Evolutionary conservation across 2,888 invertebrate species (phyloP).

Genomic region (Ichneumon xanthorius): DNA sequence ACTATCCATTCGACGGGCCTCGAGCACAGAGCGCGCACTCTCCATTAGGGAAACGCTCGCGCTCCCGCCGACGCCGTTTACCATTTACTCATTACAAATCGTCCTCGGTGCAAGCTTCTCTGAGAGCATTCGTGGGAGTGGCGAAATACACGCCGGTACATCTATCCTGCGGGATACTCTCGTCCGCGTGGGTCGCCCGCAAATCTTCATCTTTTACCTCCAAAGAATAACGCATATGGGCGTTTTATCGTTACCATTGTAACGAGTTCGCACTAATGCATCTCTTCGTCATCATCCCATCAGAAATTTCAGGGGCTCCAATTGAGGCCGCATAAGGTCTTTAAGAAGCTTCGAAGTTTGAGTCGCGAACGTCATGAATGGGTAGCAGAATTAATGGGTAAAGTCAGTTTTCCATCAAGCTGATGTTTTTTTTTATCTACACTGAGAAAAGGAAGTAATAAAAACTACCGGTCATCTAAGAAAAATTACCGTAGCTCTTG

Average conservation of each 20-base stretch:
- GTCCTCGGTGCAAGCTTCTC: constrained; percentile 64
- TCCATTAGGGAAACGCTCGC: constrained; percentile 67
- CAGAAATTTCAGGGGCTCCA: not conserved
- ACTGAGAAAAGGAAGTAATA: no score
- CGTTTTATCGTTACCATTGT: not conserved
- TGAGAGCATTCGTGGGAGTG: constrained; percentile 46
- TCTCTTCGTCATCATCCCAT: not conserved
- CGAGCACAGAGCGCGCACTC: constrained; percentile 63
- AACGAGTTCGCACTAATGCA: not conserved
- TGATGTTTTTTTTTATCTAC: no score
- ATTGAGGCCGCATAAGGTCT: not conserved
- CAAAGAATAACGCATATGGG: not conserved
- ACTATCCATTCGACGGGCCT: constrained; percentile 63
- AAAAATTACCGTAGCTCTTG: no score
- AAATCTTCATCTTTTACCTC: not conserved
- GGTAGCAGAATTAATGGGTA: no score
- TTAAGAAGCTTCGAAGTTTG: no score
- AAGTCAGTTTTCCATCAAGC: no score
- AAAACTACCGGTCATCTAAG: no score
- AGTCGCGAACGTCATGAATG: no score
- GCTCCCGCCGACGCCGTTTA: constrained; percentile 66
- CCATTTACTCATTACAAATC: constrained; percentile 77
- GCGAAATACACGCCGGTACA: constrained; percentile 36
- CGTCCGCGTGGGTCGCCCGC: constrained; percentile 15
- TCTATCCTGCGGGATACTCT: constrained; percentile 25